phyloP scores from a whole-genome alignment of 2,797 vertebrate genomes.

The Periophthalmus magnuspinnatus region DNA sequence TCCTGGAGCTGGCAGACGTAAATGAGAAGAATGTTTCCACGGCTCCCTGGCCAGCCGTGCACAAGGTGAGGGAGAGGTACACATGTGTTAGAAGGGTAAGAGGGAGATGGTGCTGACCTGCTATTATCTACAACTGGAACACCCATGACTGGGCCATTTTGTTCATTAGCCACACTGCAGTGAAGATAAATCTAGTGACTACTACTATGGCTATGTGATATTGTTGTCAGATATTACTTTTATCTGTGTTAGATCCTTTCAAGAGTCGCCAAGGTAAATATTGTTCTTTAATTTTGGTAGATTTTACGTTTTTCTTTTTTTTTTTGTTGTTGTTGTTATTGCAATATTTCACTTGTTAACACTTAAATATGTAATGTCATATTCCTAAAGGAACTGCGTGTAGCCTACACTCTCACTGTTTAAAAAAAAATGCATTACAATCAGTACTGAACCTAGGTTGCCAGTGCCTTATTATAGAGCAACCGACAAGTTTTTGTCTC shows the following conservation, averaged over 20 bases:
- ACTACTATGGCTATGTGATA: neutral
- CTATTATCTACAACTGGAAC: slow-evolving; percentile 25
- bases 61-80: slow-evolving; percentile 44
- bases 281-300: no score
- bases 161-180: neutral
- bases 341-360: no score
- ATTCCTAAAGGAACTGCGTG: no score
- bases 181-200: neutral
- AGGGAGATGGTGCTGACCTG: slow-evolving; percentile 45
- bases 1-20: slow-evolving; percentile 63
- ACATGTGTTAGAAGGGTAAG: slow-evolving; percentile 35
- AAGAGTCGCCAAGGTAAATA: no score
- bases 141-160: slow-evolving; percentile 1
- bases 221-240: neutral
- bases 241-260: neutral
- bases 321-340: no score
- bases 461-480: no score
- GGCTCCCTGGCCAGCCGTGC: slow-evolving; percentile 43
- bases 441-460: no score
- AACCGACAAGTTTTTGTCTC: no score
- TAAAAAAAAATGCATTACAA: no score
- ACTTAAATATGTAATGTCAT: no score
- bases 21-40: slow-evolving; percentile 73
- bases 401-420: no score
- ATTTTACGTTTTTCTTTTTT: no score